Evolutionary conservation across 2,797 vertebrate species (phyloP).

Genomic region (Craterocephalus amniculus): DNA sequence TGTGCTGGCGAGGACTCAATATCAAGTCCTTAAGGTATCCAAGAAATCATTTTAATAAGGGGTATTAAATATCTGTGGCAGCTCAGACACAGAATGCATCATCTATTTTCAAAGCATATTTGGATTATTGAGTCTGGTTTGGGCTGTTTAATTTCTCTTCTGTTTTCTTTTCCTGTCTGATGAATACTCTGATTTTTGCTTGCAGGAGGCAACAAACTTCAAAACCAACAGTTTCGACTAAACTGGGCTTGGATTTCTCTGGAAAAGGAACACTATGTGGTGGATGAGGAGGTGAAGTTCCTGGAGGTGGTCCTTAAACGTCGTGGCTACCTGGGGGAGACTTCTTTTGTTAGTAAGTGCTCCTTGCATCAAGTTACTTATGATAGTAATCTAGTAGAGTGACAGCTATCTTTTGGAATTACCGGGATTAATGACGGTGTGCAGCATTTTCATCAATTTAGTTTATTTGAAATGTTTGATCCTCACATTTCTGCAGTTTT

Average conservation of each 20-base stretch:
- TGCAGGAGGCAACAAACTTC: slow-evolving; percentile 92
- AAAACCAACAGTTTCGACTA: slow-evolving; percentile 90
- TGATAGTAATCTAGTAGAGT: neutral
- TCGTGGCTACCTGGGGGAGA: slow-evolving; percentile 94
- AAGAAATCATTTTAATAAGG: slow-evolving; percentile 40
- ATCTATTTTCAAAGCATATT: slow-evolving; percentile 24
- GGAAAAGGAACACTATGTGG: slow-evolving; percentile 89
- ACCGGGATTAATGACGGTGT: neutral
- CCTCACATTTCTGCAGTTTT: neutral
- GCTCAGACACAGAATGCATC: slow-evolving; percentile 13
- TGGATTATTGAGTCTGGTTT: slow-evolving; percentile 3
- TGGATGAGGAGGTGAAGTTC: slow-evolving; percentile 91
- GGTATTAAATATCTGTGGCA: slow-evolving; percentile 13
- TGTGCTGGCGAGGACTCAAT: slow-evolving; percentile 35
- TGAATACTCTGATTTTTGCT: slow-evolving; percentile 33
- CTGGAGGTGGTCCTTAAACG: slow-evolving; percentile 91
- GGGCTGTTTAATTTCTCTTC: slow-evolving; percentile 3
- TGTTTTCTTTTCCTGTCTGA: neutral
- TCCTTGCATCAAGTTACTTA: neutral
- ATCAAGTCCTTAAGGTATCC: slow-evolving; percentile 34
- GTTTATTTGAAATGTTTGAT: no score
- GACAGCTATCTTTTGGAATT: neutral
- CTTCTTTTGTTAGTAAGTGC: slow-evolving; percentile 94
- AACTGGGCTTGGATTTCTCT: slow-evolving; percentile 98
- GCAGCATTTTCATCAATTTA: neutral